phyloP scores from a whole-genome alignment of 2,888 invertebrate genomes.

The Coleophora deauratella region DNA sequence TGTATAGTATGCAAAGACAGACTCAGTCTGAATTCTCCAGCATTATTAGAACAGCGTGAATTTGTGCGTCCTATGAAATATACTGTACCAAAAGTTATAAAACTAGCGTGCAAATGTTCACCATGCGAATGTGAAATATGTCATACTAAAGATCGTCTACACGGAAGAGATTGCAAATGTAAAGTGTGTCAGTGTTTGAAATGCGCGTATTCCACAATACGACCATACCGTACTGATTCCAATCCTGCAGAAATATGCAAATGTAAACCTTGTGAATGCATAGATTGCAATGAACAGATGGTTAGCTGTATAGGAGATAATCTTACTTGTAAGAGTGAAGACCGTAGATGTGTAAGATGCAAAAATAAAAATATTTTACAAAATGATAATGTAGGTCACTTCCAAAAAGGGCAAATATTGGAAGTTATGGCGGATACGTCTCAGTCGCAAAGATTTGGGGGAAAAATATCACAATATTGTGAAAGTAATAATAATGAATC shows the following conservation, averaged over 20 bases:
- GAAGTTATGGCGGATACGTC: no score
- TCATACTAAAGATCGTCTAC: slow-evolving; percentile 7
- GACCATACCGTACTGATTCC: slow-evolving; percentile 1
- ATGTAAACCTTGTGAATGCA: slow-evolving; percentile 17
- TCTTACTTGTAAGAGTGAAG: not conserved
- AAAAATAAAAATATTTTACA: no score
- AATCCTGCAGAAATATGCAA: slow-evolving; percentile 10
- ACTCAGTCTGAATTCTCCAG: not conserved
- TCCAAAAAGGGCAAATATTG: no score
- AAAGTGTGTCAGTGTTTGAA: slow-evolving; percentile 24
- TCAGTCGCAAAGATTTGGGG: no score
- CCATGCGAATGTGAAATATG: slow-evolving; percentile 25
- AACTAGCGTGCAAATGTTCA: slow-evolving; percentile 20
- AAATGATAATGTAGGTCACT: no score
- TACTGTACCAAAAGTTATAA: slow-evolving; percentile 10
- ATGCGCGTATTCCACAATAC: slow-evolving; percentile 15
- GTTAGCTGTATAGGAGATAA: slow-evolving; percentile 3
- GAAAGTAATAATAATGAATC: no score
- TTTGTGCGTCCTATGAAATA: no score
- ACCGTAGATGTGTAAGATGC: no score
- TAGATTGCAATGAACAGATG: slow-evolving; percentile 13
- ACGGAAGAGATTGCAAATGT: slow-evolving; percentile 17
- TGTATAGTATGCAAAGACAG: slow-evolving; percentile 28
- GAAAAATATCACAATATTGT: no score
- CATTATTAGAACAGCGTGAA: no score